Percentiles rank a stretch among this genome's conserved stretches.
Conservation (phyloP, 2,888 invertebrate genomes). For the Acanthoscelides obtectus region DNA sequence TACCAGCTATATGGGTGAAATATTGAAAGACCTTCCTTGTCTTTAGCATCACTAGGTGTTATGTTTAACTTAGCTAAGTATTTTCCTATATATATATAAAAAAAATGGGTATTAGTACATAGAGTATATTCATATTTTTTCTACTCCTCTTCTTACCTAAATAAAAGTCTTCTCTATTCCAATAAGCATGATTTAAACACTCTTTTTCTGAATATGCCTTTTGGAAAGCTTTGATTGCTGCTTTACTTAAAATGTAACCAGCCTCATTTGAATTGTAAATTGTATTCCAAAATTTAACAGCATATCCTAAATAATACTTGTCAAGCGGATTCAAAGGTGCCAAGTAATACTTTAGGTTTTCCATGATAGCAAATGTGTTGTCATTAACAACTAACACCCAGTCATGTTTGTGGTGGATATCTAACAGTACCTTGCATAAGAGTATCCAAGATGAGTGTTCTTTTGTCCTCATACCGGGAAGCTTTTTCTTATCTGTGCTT, state of each 20-base stretch:
- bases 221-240: constrained; percentile 45
- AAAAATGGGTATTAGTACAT: no score
- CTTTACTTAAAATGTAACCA: constrained; percentile 54
- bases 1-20: constrained; percentile 52
- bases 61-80: constrained; percentile 50
- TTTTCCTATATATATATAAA: constrained; percentile 44
- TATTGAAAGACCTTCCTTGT: constrained; percentile 47
- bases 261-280: constrained; percentile 53
- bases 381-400: constrained; percentile 56
- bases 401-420: constrained; percentile 34
- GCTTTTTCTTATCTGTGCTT: constrained; percentile 25
- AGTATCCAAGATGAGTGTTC: constrained; percentile 39
- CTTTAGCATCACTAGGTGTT: constrained; percentile 51
- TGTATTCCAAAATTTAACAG: constrained; percentile 52
- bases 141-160: constrained; percentile 43
- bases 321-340: constrained; percentile 46
- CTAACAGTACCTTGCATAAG: constrained; percentile 35
- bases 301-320: constrained; percentile 54
- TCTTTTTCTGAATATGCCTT: constrained; percentile 32
- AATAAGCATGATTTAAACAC: constrained; percentile 49
- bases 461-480: constrained; percentile 30
- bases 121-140: background rate
- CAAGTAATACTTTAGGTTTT: constrained; percentile 53
- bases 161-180: constrained; percentile 57
- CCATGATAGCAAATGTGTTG: constrained; percentile 52